Percentiles rank a stretch among this genome's conserved stretches.
Evolutionary conservation across 2,888 invertebrate species (phyloP).

Genomic region (Drosophila basisetae): DNA sequence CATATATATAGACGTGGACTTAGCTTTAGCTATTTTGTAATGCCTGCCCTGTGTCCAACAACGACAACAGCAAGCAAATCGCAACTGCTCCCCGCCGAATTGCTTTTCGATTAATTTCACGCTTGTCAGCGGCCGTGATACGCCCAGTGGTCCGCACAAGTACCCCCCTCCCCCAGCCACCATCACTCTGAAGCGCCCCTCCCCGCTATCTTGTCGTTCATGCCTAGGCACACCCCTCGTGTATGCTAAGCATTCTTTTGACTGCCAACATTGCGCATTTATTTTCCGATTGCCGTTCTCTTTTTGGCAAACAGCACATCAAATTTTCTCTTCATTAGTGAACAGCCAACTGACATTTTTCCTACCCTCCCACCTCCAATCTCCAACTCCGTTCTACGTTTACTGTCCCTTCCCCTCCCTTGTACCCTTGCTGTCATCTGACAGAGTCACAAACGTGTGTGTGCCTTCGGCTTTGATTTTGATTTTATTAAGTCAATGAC

Average conservation of each 20-base stretch:
- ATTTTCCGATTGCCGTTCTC: neutral
- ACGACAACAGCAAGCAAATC: neutral
- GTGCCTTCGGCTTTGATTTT: conserved; percentile 80
- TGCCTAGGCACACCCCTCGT: conserved; percentile 4
- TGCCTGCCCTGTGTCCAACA: conserved; percentile 39
- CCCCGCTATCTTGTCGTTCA: neutral
- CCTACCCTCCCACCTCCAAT: neutral
- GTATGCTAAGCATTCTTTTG: conserved; percentile 54
- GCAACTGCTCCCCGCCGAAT: conserved; percentile 53
- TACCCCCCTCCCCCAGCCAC: neutral
- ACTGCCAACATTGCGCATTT: conserved; percentile 13
- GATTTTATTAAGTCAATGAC: conserved; percentile 82
- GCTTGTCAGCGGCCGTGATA: conserved; percentile 78
- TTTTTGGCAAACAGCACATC: conserved; percentile 49
- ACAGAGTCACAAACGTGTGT: conserved; percentile 58
- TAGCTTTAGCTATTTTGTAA: conserved; percentile 2
- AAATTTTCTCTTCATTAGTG: conserved; percentile 78
- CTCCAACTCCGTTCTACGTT: neutral
- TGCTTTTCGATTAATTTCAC: conserved; percentile 82
- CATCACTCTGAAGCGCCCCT: neutral
- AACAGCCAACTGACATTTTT: conserved; percentile 36
- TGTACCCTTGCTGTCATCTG: neutral
- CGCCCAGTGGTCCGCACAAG: conserved; percentile 58
- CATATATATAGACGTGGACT: neutral
- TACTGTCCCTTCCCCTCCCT: neutral